Conservation (phyloP, 2,888 invertebrate species). For the Chymomyza caudatula region DNA sequence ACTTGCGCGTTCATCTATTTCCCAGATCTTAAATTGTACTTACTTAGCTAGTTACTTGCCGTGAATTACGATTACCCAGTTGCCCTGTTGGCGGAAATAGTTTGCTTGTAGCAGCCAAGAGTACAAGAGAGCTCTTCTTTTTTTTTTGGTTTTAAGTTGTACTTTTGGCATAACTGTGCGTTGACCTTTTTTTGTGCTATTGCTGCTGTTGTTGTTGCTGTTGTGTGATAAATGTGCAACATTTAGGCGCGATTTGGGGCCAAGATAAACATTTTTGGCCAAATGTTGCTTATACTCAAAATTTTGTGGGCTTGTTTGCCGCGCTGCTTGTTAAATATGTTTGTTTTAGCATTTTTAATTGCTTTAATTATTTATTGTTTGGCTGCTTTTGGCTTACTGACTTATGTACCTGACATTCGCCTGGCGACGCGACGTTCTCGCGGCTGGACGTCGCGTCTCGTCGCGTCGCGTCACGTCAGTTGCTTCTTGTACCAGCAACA, state of each 20-base stretch:
- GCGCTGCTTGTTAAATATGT: conserved; percentile 63
- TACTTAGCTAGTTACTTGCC: conserved; percentile 32
- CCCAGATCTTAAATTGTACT: conserved; percentile 30
- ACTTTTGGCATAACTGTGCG: conserved; percentile 64
- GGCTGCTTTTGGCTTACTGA: conserved; percentile 42
- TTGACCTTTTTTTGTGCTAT: conserved; percentile 55
- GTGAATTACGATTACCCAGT: conserved; percentile 36
- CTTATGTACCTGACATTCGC: conserved; percentile 2
- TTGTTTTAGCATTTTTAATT: conserved; percentile 74
- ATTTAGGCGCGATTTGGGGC: conserved; percentile 70
- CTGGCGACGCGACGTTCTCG: conserved; percentile 20
- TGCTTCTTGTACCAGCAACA: not conserved
- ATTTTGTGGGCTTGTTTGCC: not conserved
- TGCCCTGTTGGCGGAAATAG: conserved; percentile 50
- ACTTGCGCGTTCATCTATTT: conserved; percentile 43
- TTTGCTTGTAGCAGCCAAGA: conserved; percentile 22
- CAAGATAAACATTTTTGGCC: conserved; percentile 53
- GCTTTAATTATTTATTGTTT: conserved; percentile 74
- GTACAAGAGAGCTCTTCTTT: conserved; percentile 37
- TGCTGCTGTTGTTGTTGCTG: conserved; percentile 23
- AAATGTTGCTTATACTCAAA: conserved; percentile 24
- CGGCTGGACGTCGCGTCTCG: conserved; percentile 63
- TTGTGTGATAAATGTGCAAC: conserved; percentile 69
- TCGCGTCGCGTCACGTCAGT: too few species aligned
- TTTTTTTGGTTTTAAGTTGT: conserved; percentile 22